These are phyloP conservation scores for Troides aeacus DNA, from an alignment of 2,888 invertebrate species.

Conservation along the genomic window DNA sequence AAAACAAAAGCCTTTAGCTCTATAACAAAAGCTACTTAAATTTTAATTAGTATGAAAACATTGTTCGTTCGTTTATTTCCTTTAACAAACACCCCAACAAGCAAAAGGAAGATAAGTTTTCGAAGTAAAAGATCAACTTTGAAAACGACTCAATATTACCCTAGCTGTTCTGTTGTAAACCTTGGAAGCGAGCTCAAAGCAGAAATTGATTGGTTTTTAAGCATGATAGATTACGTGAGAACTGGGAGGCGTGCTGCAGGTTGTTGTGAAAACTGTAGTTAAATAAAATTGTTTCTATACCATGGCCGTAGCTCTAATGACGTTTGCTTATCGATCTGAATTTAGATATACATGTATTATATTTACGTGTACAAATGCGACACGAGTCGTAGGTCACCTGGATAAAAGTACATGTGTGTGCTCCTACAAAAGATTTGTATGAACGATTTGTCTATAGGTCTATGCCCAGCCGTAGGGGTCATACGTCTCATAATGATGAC, in stretches of 20 bases:
- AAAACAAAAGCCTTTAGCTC: neutral
- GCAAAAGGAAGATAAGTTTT: slow-evolving; percentile 1
- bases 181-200: slow-evolving; percentile 15
- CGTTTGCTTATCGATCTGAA: no score
- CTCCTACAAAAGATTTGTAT: no score
- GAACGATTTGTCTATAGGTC: no score
- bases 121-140: slow-evolving; percentile 16
- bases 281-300: no score
- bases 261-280: no score
- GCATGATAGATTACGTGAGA: slow-evolving; percentile 18
- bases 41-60: neutral
- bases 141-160: slow-evolving; percentile 18
- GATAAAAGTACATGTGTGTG: no score
- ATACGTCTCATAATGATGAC: no score
- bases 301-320: no score
- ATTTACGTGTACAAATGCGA: no score
- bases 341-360: no score
- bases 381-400: no score
- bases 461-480: no score
- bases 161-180: slow-evolving; percentile 22
- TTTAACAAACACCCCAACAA: slow-evolving; percentile 7
- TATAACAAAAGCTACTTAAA: neutral
- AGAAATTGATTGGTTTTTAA: slow-evolving; percentile 24
- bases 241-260: neutral
- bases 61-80: neutral